phyloP scores from a whole-genome alignment of 2,797 vertebrate genomes.

The Remorina albescens region DNA sequence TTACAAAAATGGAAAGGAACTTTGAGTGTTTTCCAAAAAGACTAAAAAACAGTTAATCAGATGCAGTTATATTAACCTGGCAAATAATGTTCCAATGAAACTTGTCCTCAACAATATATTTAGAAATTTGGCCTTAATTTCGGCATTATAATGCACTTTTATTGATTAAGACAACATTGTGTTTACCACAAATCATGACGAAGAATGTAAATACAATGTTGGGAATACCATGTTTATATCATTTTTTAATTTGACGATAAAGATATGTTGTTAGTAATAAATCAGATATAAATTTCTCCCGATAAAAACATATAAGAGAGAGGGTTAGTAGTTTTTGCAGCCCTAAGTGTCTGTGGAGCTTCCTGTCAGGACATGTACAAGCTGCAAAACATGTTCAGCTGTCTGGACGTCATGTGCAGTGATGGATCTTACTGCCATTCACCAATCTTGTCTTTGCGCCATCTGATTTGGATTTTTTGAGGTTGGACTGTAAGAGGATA shows the following conservation, averaged over 20 bases:
- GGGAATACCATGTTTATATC: not conserved
- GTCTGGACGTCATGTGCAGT: not conserved
- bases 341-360: not conserved
- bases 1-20: not conserved
- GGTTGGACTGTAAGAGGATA: not conserved
- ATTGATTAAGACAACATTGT: not conserved
- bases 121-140: not conserved
- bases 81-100: not conserved
- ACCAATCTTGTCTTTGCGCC: not conserved
- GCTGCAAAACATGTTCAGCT: not conserved
- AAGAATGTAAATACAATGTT: not conserved
- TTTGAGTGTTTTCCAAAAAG: not conserved
- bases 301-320: not conserved
- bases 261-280: not conserved
- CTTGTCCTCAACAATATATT: not conserved
- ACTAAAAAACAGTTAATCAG: not conserved
- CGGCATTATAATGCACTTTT: not conserved
- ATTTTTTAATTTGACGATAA: not conserved
- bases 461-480: not conserved
- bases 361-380: not conserved
- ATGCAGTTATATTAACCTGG: not conserved
- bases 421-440: not conserved
- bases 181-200: not conserved
- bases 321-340: not conserved
- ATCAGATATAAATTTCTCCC: not conserved